Conservation (phyloP, 2,113 vertebrate genomes). For the Hippocampus zosterae region DNA sequence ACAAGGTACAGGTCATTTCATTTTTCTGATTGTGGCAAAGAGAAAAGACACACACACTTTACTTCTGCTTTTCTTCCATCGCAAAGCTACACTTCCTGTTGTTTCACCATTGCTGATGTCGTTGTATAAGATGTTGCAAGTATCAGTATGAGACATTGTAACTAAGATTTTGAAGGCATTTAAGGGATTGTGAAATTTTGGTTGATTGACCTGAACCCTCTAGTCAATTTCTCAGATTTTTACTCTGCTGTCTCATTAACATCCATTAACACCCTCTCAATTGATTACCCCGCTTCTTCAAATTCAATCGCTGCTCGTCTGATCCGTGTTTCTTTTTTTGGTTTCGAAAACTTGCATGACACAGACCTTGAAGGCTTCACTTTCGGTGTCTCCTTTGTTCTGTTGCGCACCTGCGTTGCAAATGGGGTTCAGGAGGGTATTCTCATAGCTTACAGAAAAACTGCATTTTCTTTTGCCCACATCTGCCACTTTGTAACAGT, state of each 20-base stretch:
- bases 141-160: neutral
- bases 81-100: conserved; percentile 12
- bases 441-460: neutral
- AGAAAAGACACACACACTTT: conserved; percentile 25
- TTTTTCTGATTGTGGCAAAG: neutral
- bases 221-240: neutral
- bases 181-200: neutral
- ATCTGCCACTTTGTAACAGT: neutral
- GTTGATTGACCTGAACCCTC: neutral
- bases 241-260: conserved; percentile 29
- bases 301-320: conserved; percentile 5
- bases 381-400: conserved; percentile 7
- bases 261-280: conserved; percentile 30
- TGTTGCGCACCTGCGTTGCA: conserved; percentile 12
- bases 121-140: neutral
- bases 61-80: conserved; percentile 13
- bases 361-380: neutral
- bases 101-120: conserved; percentile 9
- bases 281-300: conserved; percentile 26
- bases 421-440: neutral
- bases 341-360: conserved; percentile 22
- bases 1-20: conserved; percentile 77
- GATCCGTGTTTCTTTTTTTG: conserved; percentile 4
- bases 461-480: neutral
- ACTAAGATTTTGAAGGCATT: neutral